Conservation (phyloP, 1,140 invertebrate species). For the Globodera ellingtonae region DNA sequence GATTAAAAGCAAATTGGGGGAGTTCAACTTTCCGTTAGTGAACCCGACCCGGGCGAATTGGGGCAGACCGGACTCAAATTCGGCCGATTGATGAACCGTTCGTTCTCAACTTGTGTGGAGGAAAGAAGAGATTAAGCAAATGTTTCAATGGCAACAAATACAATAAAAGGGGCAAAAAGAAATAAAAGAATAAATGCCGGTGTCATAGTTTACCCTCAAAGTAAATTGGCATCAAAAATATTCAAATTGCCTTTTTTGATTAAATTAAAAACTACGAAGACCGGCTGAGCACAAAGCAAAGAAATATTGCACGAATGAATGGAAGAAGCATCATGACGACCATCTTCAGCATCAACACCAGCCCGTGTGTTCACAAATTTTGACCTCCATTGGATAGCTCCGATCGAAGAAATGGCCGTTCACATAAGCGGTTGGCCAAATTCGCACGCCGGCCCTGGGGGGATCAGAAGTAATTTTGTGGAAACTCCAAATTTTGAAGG, state of each 20-base stretch:
- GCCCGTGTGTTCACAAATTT: slow-evolving; percentile 50
- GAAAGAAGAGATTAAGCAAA: background rate
- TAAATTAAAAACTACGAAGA: background rate
- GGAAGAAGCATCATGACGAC: no score
- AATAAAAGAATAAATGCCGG: background rate
- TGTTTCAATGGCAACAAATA: background rate
- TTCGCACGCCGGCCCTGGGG: slow-evolving; percentile 47
- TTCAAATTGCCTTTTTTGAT: background rate
- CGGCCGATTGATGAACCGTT: no score
- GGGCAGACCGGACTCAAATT: no score
- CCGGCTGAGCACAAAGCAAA: background rate
- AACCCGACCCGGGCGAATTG: no score
- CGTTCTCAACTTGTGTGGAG: background rate
- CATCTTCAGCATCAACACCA: slow-evolving; percentile 37
- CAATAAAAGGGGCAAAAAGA: background rate
- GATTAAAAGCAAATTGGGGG: no score
- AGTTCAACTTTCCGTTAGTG: no score
- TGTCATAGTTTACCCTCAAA: background rate
- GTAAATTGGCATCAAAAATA: background rate
- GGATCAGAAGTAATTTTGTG: background rate
- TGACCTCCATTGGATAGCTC: slow-evolving; percentile 48
- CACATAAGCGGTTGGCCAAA: slow-evolving; percentile 54
- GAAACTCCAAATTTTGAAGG: background rate
- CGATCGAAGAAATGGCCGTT: slow-evolving; percentile 55
- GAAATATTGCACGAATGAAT: background rate